A percentile compares a stretch with the other conserved stretches of the same genome.
phyloP scores from a whole-genome alignment of 2,113 vertebrate species.

The Misgurnus mizolepis region DNA sequence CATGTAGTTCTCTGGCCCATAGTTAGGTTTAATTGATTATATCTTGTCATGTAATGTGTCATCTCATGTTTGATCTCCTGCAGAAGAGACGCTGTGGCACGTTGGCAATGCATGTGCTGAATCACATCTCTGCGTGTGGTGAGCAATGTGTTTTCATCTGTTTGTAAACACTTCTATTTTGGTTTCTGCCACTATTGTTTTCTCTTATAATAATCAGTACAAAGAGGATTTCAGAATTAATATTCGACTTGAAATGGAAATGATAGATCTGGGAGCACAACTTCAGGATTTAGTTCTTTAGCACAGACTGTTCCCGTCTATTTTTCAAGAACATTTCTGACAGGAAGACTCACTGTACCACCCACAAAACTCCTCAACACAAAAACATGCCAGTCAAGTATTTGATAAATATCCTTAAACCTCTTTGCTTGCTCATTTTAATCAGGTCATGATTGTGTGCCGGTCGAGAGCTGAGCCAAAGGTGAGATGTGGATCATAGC shows the following conservation, averaged over 20 bases:
- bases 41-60: constrained; percentile 59
- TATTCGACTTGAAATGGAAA: no score
- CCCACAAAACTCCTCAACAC: background rate
- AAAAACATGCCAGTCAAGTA: background rate
- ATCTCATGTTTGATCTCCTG: constrained; percentile 43
- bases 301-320: no score
- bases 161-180: no score
- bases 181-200: no score
- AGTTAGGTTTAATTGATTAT: constrained; percentile 68
- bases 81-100: constrained; percentile 10
- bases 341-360: background rate
- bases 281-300: no score
- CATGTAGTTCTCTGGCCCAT: constrained; percentile 25
- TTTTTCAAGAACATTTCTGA: background rate
- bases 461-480: background rate
- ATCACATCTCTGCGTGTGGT: constrained; percentile 20
- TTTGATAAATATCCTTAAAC: background rate
- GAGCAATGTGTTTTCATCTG: background rate
- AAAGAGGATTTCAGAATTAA: no score
- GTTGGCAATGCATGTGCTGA: constrained; percentile 45
- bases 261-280: no score
- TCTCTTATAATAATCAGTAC: no score
- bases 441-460: background rate
- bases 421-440: background rate
- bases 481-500: constrained; percentile 1